Evolutionary conservation across 2,113 vertebrate genomes (phyloP).

Genomic region (Platichthys flesus): DNA sequence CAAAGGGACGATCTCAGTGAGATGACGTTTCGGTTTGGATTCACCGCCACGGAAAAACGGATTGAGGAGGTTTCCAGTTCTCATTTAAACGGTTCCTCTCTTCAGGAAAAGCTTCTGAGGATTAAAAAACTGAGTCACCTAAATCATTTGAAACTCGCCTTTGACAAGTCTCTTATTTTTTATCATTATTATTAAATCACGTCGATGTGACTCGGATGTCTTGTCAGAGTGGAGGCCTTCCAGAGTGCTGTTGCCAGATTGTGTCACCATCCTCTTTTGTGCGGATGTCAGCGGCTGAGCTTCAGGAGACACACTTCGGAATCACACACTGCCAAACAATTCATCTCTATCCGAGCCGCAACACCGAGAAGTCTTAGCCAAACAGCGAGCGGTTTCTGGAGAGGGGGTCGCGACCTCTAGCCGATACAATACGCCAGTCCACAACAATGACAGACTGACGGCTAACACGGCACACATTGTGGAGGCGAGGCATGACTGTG

Average conservation of each 20-base stretch:
- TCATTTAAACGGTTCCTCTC: slow-evolving; percentile 3
- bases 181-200: slow-evolving; percentile 57
- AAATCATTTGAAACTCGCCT: slow-evolving; percentile 42
- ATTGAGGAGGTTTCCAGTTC: slow-evolving; percentile 41
- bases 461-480: slow-evolving; percentile 64
- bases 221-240: slow-evolving; percentile 52
- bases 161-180: slow-evolving; percentile 25
- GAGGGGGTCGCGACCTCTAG: slow-evolving; percentile 67
- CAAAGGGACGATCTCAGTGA: slow-evolving; percentile 21
- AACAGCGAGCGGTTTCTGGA: slow-evolving; percentile 54
- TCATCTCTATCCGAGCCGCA: slow-evolving; percentile 45
- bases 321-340: slow-evolving; percentile 61
- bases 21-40: slow-evolving; percentile 44
- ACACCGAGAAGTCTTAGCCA: slow-evolving; percentile 53
- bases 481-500: slow-evolving; percentile 60
- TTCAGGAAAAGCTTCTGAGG: slow-evolving; percentile 24
- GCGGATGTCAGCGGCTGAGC: slow-evolving; percentile 54
- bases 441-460: slow-evolving; percentile 69
- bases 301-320: slow-evolving; percentile 53
- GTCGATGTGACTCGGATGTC: slow-evolving; percentile 51
- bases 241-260: slow-evolving; percentile 55
- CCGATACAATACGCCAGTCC: slow-evolving; percentile 62
- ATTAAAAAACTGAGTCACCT: slow-evolving; percentile 64
- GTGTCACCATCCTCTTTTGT: slow-evolving; percentile 63
- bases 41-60: slow-evolving; percentile 12